Evolutionary conservation across 2,113 vertebrate species (phyloP).

Genomic region (Porphyrio hochstetteri): DNA sequence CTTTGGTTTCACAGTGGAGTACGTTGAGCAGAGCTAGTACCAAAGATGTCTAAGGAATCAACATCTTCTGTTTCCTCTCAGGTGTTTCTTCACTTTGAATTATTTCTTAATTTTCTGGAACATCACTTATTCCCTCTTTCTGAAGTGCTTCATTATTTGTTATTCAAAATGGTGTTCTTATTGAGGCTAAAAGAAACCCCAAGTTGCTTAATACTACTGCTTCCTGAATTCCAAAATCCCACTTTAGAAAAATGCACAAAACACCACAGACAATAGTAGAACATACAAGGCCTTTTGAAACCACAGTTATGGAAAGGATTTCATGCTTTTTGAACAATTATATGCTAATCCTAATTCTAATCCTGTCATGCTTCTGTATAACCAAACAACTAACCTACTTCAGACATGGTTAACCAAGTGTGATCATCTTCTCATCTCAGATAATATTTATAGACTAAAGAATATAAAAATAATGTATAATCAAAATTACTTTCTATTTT

Average conservation of each 20-base stretch:
- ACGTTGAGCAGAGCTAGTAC: not conserved
- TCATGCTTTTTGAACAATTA: constrained; percentile 17
- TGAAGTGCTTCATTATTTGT: constrained; percentile 7
- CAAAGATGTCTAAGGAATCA: not conserved
- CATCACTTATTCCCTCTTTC: not conserved
- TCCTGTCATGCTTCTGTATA: not conserved
- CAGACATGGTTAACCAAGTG: not conserved
- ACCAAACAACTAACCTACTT: constrained; percentile 8
- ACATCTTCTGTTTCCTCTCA: not conserved
- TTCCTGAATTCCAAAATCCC: not conserved
- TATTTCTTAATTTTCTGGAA: not conserved
- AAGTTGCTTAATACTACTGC: not conserved
- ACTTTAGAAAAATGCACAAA: not conserved
- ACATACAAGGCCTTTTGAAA: constrained; percentile 11
- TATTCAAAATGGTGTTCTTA: not conserved
- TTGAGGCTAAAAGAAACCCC: not conserved
- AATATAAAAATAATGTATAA: not conserved
- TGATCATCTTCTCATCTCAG: not conserved
- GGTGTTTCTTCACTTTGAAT: not conserved
- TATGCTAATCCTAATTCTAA: constrained; percentile 49
- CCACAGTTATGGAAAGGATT: constrained; percentile 1
- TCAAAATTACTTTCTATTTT: not conserved
- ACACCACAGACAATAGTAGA: not conserved
- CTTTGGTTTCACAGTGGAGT: not conserved
- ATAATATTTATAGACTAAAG: not conserved